Base-by-base conservation (phyloP, 2,888 invertebrate genomes). In the Parnassius orleans region DNA sequence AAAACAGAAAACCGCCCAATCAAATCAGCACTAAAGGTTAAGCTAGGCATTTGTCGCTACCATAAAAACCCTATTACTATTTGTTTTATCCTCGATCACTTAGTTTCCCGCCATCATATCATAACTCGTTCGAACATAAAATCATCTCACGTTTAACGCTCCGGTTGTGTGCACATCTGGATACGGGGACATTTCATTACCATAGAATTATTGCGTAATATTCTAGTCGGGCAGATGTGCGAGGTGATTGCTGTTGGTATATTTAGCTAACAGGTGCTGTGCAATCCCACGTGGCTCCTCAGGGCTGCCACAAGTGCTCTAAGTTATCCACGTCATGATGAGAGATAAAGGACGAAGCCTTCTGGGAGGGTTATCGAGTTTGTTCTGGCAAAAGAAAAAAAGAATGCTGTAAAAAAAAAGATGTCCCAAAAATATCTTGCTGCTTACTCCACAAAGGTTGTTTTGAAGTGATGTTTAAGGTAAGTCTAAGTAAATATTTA, bases 241-340 rank as follows among this genome's bases (percentile, higher is more conserved):
- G 75, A 80, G 87, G 81, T 87, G 88, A 89, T 89, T 90, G 85
- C 84, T 72, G 78, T 75, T 68, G 77, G 79, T 86, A 85, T 84
- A 86, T 86, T 84, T 87, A 86, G 83, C 79, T 75, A 83, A 89
- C 90, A 90, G 90, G 90, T 90, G 90, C 75, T 79, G 24, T 55
- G 15, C 11, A 60, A 67, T 75, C 81, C 83, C 87, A 72, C 74
- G 87, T 86, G 88, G 87, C 66, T 59, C 53, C 15, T 56, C 77
- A 89, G 87, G 87, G 88, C 65, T 85, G 79, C 46, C 62, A 57
- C 53, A 53, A 47, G 52, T 33, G 24, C 7, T 24, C 24, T 24
- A 24, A 3, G 24, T 33, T 33, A 5, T 7, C 33, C 33, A 3
- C 1, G 19, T 2, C 19, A 19, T 19, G 2, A 19, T 19, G 19